Evolutionary conservation across 2,888 invertebrate genomes (phyloP).

Genomic region (Hydriomena furcata): DNA sequence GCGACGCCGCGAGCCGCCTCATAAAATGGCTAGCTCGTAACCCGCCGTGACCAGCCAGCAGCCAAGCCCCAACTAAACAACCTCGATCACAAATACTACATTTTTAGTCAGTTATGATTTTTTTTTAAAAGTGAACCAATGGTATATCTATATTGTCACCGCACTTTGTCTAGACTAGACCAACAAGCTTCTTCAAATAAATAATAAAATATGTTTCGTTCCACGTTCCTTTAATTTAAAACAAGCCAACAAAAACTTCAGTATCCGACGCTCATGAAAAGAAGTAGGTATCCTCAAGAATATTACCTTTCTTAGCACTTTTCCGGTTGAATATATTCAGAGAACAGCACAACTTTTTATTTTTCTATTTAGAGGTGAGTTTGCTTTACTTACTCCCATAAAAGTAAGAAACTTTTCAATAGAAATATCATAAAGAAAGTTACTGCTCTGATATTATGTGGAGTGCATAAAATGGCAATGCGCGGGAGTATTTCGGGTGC

Average conservation of each 20-base stretch:
- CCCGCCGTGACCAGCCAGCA: conserved; percentile 66
- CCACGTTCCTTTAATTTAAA: conserved; percentile 1
- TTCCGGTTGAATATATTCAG: conserved; percentile 33
- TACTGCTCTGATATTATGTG: conserved; percentile 39
- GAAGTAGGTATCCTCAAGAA: conserved; percentile 33
- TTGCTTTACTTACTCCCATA: conserved; percentile 38
- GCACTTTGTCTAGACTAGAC: no score
- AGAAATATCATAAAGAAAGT: conserved; percentile 49
- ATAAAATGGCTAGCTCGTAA: conserved; percentile 74
- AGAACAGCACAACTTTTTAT: conserved; percentile 35
- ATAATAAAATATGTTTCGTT: no score
- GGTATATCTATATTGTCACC: no score
- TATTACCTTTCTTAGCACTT: conserved; percentile 32
- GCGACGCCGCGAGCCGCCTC: conserved; percentile 67
- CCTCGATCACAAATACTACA: conserved; percentile 11
- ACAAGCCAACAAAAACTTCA: conserved; percentile 19
- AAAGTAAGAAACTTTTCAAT: conserved; percentile 46
- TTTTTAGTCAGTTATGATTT: no score
- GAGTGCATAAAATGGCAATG: conserved; percentile 58
- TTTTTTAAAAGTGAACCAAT: no score
- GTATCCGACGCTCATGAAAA: conserved; percentile 17
- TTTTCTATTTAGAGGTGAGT: conserved; percentile 37
- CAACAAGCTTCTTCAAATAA: no score
- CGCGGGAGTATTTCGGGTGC: conserved; percentile 59
- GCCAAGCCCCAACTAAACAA: conserved; percentile 60